Evolutionary conservation across 2,113 vertebrate genomes (phyloP).

Genomic region (Hiodon alosoides): DNA sequence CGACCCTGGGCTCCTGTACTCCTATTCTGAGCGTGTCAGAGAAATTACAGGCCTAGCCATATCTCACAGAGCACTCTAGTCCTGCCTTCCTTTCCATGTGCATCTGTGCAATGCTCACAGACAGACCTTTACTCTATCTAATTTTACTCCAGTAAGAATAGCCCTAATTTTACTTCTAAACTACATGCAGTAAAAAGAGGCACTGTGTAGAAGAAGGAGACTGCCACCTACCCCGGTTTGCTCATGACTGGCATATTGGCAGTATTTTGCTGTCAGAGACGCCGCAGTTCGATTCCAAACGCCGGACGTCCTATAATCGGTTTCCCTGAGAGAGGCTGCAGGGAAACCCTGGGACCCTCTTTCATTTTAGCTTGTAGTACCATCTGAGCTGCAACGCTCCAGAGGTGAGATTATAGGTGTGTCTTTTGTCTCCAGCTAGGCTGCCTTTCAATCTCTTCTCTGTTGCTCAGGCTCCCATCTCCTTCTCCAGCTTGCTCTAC

Average conservation of each 20-base stretch:
- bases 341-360: conserved; percentile 16
- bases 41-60: conserved; percentile 19
- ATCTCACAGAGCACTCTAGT: not conserved
- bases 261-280: conserved; percentile 27
- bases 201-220: conserved; percentile 9
- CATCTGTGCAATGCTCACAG: not conserved
- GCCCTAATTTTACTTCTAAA: not conserved
- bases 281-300: conserved; percentile 26
- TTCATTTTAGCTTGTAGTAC: conserved; percentile 24
- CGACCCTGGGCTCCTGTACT: not conserved
- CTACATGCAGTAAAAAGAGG: conserved; percentile 8
- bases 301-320: conserved; percentile 30
- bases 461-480: conserved; percentile 23
- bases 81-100: conserved; percentile 13
- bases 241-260: conserved; percentile 45
- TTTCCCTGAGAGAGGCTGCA: conserved; percentile 28
- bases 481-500: conserved; percentile 2
- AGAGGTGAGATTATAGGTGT: conserved; percentile 1
- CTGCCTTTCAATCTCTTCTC: conserved; percentile 23
- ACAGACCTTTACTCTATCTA: not conserved
- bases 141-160: not conserved
- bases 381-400: conserved; percentile 10
- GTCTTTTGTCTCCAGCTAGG: conserved; percentile 15
- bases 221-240: conserved; percentile 44
- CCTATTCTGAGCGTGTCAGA: conserved; percentile 11